Percentiles rank a stretch among this genome's conserved stretches.
Conservation (phyloP, 2,888 invertebrate species). For the Thymelicus sylvestris region DNA sequence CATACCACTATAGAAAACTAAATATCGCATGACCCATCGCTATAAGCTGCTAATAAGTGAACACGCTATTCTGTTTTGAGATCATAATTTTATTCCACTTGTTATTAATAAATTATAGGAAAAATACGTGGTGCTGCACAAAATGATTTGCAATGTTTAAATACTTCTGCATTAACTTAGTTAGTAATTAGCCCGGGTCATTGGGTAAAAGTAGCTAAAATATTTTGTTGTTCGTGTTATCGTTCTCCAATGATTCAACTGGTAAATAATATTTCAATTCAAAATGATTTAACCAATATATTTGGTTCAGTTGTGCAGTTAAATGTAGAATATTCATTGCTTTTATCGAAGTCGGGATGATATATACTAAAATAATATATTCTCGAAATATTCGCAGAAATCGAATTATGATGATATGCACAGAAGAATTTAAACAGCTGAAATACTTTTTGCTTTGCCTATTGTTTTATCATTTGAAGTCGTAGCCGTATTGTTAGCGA, state of each 20-base stretch:
- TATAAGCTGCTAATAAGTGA: not conserved
- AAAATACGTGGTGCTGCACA: no score
- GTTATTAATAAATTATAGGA: no score
- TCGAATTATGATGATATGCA: no score
- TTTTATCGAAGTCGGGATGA: not conserved
- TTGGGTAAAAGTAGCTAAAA: not conserved
- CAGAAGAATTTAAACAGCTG: no score
- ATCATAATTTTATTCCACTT: not conserved
- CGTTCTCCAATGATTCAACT: slow-evolving; percentile 5
- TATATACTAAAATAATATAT: no score
- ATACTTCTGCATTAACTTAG: no score
- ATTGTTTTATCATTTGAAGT: no score
- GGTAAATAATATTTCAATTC: slow-evolving; percentile 34
- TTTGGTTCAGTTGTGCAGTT: no score
- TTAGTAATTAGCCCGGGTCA: not conserved
- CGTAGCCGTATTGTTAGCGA: no score
- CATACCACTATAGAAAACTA: slow-evolving; percentile 38
- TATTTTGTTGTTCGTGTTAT: slow-evolving; percentile 4
- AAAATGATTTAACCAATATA: slow-evolving; percentile 39
- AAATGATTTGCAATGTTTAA: no score
- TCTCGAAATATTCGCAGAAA: no score
- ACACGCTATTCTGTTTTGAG: slow-evolving; percentile 42
- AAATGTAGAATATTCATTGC: not conserved
- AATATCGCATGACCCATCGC: slow-evolving; percentile 18
- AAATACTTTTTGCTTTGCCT: no score